Percentiles rank a stretch among this genome's conserved stretches.
phyloP scores from a whole-genome alignment of 2,113 vertebrate species.

The Aramus guarauna region DNA sequence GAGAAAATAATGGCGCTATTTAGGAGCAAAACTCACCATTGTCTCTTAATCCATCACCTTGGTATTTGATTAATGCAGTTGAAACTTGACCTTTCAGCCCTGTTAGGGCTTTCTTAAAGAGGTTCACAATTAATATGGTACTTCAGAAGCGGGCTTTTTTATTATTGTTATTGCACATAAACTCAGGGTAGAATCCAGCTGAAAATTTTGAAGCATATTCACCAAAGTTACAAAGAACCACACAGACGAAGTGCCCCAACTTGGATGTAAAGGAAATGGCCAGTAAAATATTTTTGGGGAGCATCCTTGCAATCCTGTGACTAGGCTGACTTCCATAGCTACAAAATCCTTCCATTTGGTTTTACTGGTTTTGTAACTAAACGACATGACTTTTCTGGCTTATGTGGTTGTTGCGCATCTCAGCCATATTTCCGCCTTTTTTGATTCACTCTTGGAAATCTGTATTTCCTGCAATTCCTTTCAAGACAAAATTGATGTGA shows the following conservation, averaged over 20 bases:
- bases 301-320: not conserved
- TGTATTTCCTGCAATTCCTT: not conserved
- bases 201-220: not conserved
- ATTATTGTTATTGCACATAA: not conserved
- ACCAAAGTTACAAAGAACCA: not conserved
- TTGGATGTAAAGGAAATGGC: not conserved
- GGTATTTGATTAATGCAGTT: not conserved
- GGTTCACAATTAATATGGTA: not conserved
- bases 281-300: not conserved
- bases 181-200: not conserved
- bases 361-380: not conserved
- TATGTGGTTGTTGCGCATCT: not conserved
- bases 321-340: not conserved
- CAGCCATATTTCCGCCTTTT: not conserved
- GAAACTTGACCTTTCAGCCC: not conserved
- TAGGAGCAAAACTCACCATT: not conserved
- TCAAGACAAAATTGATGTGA: not conserved
- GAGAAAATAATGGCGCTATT: not conserved
- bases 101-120: not conserved
- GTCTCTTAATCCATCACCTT: not conserved
- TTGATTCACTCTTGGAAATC: not conserved
- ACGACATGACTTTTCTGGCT: not conserved
- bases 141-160: not conserved
- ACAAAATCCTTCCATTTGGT: not conserved
- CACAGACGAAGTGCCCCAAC: not conserved